Percentiles rank a stretch among this genome's conserved stretches.
phyloP scores from a whole-genome alignment of 2,113 vertebrate species.

The Donacobius atricapilla region DNA sequence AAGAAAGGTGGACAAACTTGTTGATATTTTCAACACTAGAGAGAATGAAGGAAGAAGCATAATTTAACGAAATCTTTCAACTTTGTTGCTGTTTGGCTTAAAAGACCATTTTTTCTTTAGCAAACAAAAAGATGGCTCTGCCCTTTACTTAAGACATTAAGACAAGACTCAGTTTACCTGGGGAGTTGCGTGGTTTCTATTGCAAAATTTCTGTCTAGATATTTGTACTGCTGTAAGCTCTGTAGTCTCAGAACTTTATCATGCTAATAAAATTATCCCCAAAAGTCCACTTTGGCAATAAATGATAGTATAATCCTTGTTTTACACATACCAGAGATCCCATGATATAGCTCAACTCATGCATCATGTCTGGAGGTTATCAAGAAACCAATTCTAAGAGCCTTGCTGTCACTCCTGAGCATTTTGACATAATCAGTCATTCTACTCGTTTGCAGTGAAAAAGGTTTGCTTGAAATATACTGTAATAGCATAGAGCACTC shows the following conservation, averaged over 20 bases:
- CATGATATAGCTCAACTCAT: neutral
- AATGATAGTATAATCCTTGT: neutral
- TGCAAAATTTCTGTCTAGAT: neutral
- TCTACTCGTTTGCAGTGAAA: neutral
- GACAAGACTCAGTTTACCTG: neutral
- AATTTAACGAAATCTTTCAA: neutral
- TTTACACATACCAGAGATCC: neutral
- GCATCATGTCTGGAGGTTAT: neutral
- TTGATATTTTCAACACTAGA: neutral
- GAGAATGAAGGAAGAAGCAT: neutral
- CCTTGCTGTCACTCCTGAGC: neutral
- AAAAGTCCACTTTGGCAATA: neutral
- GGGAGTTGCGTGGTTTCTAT: neutral
- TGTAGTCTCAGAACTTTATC: neutral
- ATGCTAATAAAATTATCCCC: neutral
- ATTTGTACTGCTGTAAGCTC: neutral
- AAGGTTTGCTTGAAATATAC: neutral
- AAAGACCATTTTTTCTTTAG: neutral
- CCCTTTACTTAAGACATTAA: neutral
- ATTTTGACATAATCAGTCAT: neutral
- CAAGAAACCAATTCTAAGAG: neutral
- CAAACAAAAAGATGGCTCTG: rapidly evolving
- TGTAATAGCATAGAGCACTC: rapidly evolving
- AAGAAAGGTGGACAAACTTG: neutral
- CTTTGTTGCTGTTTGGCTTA: neutral